Percentiles rank a stretch among this genome's conserved stretches.
Conservation (phyloP, 2,113 vertebrate species). For the Brachyhypopomus gauderio region DNA sequence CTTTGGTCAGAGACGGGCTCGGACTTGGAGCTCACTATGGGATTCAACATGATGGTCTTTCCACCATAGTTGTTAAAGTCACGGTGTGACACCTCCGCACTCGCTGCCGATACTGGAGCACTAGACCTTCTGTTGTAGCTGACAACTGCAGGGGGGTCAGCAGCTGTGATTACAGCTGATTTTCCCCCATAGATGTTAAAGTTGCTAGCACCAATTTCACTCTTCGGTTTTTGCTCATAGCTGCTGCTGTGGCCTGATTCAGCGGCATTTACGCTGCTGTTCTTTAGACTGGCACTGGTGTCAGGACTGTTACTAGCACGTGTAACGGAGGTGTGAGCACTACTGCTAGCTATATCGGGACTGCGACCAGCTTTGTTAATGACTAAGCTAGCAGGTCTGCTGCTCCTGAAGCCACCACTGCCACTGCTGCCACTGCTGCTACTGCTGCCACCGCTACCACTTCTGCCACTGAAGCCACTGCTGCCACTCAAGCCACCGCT, state of each 20-base stretch:
- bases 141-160: background rate
- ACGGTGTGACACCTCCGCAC: slow-evolving; percentile 53
- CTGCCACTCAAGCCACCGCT: too few relatives aligned
- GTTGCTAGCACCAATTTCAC: slow-evolving; percentile 52
- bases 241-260: background rate
- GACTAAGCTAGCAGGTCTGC: background rate
- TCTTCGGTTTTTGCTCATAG: slow-evolving; percentile 46
- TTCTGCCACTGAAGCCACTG: too few relatives aligned
- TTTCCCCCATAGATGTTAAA: slow-evolving; percentile 43
- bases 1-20: slow-evolving; percentile 9
- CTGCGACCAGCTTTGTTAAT: background rate
- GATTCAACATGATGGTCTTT: slow-evolving; percentile 66
- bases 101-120: background rate
- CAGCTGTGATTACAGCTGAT: slow-evolving; percentile 29
- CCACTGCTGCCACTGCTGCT: too few relatives aligned
- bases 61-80: slow-evolving; percentile 73
- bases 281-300: background rate
- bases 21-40: slow-evolving; percentile 29
- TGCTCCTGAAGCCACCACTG: background rate
- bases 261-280: background rate
- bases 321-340: background rate
- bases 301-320: background rate
- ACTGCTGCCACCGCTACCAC: too few relatives aligned
- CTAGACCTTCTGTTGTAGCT: slow-evolving; percentile 9
- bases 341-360: background rate